Evolutionary conservation across 2,888 invertebrate genomes (phyloP), one percentile per base, ranked within the genome.

Genomic region (Cremastinae sp.): DNA sequence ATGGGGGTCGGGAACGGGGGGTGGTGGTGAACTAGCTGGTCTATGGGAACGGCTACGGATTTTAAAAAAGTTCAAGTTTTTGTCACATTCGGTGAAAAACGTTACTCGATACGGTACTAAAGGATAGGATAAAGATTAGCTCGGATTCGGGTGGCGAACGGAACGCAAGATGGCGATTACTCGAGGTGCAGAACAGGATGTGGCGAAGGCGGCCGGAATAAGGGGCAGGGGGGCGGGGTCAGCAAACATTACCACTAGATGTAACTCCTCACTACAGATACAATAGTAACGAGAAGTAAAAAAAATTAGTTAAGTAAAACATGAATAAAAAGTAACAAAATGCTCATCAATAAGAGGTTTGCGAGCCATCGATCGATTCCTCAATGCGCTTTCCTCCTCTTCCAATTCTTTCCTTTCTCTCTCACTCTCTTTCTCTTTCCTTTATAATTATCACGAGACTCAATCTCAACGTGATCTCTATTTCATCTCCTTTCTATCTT

Each of bases 271-370:
- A 79, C 62, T 79, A 78, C 69, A 61, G 78, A 75, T 74, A 53
- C 78, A 78, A 79, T 76, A 58, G 77, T 71, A 78, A 77, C 80
- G 83, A 83, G 80, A 78, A 83, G 82, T 83, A 81, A 85, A 82
- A 81, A 76, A 78, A 55, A 56, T 12, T 20, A 80, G 78, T 81
- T 78, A 81, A 80, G 79, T 81, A 83, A 85, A 87, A 87, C 85
- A 83, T 86, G 86, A 88, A 86, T 87, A 86, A 87, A 87, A 86
- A 87, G 85, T 86, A 89, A 88, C 86, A 88, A 87, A 86, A 87
- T 87, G 85, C 84, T 87, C 84, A 86, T 88, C 85, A 86, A 87
- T 86, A 86, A 84, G 84, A 87, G 83, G 85, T 84, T 86, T 84
- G 85, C 87, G 84, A 88, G 86, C 85, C 83, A 85, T 85, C 82